These are phyloP conservation scores for Leucoraja ocellata DNA, from an alignment of 2,797 vertebrate genomes.

Conservation along the genomic window DNA sequence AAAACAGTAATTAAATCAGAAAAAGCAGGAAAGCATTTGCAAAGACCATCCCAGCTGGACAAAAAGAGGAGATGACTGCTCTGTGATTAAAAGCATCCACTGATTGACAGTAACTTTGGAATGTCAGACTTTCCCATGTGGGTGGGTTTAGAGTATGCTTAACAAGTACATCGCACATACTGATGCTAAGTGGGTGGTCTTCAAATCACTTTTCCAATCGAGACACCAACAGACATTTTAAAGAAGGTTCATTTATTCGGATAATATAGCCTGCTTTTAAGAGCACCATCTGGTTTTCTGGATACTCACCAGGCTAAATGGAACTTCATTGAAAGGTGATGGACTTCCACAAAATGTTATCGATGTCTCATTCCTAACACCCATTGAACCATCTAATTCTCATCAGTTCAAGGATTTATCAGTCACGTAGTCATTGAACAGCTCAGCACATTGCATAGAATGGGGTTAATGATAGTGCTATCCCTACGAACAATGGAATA, in stretches of 20 bases:
- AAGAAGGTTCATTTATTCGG: background rate
- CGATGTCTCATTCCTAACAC: background rate
- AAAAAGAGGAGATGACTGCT: background rate
- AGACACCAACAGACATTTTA: background rate
- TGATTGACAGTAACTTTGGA: slow-evolving; percentile 19
- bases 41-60: slow-evolving; percentile 9
- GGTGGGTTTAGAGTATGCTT: background rate
- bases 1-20: slow-evolving; percentile 1
- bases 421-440: background rate
- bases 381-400: background rate
- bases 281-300: background rate
- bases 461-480: background rate
- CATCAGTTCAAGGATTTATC: background rate
- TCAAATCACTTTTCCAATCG: background rate
- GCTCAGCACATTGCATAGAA: background rate
- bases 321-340: background rate
- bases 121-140: background rate
- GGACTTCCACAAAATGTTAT: background rate
- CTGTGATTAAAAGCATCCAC: slow-evolving; percentile 9
- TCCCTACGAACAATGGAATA: no score
- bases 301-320: background rate
- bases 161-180: background rate
- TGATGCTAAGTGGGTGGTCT: background rate
- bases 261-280: background rate
- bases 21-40: background rate